Conservation (phyloP, 2,797 vertebrate genomes). For the Phrynocephalus vlangalii region DNA sequence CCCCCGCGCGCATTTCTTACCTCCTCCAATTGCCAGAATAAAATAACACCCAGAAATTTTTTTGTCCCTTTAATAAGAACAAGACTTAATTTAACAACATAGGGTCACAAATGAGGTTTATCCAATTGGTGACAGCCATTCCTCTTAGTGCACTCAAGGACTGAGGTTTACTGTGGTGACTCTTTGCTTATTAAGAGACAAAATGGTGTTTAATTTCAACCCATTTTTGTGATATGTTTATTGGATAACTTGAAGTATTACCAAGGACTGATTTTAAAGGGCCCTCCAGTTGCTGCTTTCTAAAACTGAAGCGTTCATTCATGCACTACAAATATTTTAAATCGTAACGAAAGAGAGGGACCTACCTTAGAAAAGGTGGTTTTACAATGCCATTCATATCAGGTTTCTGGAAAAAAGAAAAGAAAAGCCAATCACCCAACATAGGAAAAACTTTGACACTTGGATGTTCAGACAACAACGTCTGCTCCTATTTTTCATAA, state of each 20-base stretch:
- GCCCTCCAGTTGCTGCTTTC: background rate
- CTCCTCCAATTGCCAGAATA: background rate
- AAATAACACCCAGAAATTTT: background rate
- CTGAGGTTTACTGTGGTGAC: background rate
- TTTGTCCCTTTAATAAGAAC: background rate
- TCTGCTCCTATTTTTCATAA: background rate
- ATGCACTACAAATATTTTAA: background rate
- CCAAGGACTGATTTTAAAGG: background rate
- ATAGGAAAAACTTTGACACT: background rate
- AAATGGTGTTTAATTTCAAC: background rate
- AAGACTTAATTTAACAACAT: background rate
- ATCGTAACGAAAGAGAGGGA: background rate
- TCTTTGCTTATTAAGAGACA: background rate
- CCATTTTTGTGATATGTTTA: background rate
- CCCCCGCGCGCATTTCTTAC: too few species aligned
- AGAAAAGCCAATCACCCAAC: constrained; percentile 31
- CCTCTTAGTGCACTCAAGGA: too few species aligned
- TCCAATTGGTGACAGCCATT: too few species aligned
- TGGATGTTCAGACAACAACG: background rate
- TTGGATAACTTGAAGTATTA: too few species aligned
- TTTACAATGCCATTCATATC: constrained; percentile 87
- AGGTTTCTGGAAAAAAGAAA: constrained; percentile 81
- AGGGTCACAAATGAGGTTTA: too few species aligned
- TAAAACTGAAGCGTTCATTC: background rate
- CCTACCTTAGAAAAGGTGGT: constrained; percentile 90